These are phyloP conservation scores for Rotaria magnacalcarata DNA, from an alignment of 2,888 invertebrate genomes.

Conservation along the genomic window DNA sequence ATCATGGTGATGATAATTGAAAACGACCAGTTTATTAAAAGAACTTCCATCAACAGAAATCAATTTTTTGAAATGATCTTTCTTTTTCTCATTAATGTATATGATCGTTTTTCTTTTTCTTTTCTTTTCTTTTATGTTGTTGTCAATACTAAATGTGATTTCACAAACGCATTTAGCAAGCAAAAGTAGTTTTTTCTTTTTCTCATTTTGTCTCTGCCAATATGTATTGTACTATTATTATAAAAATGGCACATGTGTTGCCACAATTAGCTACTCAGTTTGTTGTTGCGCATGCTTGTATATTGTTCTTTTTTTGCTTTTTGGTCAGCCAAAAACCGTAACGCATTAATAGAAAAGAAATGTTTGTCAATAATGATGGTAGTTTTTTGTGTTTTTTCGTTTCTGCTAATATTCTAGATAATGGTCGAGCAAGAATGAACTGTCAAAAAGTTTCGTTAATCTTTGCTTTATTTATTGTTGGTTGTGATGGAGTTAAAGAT, in stretches of 20 bases:
- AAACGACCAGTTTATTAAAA: too few species aligned
- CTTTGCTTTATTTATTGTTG: not conserved
- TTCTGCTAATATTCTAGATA: slow-evolving; percentile 5
- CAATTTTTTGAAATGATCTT: not conserved
- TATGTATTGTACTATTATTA: slow-evolving; percentile 26
- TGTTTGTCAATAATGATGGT: slow-evolving; percentile 8
- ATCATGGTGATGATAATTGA: not conserved
- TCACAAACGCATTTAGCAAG: slow-evolving; percentile 3
- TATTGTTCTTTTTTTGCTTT: not conserved
- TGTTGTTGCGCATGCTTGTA: slow-evolving; percentile 29
- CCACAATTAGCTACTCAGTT: slow-evolving; percentile 5
- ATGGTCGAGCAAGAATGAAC: not conserved
- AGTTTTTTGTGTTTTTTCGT: not conserved
- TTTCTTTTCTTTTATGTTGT: not conserved
- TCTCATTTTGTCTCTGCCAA: not conserved
- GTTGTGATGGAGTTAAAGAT: slow-evolving; percentile 48
- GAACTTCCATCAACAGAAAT: not conserved
- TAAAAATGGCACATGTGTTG: slow-evolving; percentile 12
- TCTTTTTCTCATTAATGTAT: not conserved
- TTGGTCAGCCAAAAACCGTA: not conserved
- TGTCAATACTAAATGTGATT: slow-evolving; percentile 14
- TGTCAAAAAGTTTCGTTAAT: not conserved
- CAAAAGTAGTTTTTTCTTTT: not conserved
- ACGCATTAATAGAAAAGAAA: not conserved
- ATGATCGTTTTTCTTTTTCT: not conserved